Conservation (phyloP, 1,140 invertebrate species). For the Ostrea denselamellosa region DNA sequence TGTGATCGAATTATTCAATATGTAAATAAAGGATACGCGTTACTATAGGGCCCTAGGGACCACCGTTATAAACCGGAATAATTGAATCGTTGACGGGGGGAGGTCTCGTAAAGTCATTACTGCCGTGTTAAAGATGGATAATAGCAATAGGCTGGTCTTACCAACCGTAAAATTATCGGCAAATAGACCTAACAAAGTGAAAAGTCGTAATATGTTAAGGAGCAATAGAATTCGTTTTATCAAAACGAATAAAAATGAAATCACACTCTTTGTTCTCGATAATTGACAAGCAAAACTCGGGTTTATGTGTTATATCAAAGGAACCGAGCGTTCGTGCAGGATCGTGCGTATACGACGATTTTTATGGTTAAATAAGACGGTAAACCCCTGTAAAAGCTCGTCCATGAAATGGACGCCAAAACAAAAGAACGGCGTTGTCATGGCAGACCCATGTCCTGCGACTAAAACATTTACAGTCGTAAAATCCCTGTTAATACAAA, state of each 20-base stretch:
- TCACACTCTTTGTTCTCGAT: slow-evolving; percentile 27
- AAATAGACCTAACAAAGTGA: slow-evolving; percentile 21
- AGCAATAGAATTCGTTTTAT: slow-evolving; percentile 34
- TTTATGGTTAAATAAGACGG: slow-evolving; percentile 13
- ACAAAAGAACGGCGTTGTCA: slow-evolving; percentile 18
- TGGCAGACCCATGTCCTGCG: background rate
- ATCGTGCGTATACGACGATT: background rate
- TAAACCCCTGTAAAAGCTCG: background rate
- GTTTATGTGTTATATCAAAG: slow-evolving; percentile 21
- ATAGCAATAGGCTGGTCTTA: background rate
- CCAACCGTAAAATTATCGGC: slow-evolving; percentile 22
- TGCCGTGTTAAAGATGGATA: background rate
- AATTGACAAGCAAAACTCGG: slow-evolving; percentile 23
- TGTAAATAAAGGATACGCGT: background rate
- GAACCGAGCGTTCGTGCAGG: background rate
- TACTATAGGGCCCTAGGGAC: background rate
- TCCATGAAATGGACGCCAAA: slow-evolving; percentile 3
- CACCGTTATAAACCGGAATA: slow-evolving; percentile 11
- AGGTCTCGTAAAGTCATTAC: slow-evolving; percentile 28
- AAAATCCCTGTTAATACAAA: background rate
- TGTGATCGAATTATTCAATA: slow-evolving; percentile 7
- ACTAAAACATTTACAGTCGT: background rate
- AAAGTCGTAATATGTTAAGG: slow-evolving; percentile 34
- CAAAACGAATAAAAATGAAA: slow-evolving; percentile 38
- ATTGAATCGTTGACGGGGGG: slow-evolving; percentile 28